phyloP scores from a whole-genome alignment of 2,113 vertebrate species.

The Cinclus cinclus region DNA sequence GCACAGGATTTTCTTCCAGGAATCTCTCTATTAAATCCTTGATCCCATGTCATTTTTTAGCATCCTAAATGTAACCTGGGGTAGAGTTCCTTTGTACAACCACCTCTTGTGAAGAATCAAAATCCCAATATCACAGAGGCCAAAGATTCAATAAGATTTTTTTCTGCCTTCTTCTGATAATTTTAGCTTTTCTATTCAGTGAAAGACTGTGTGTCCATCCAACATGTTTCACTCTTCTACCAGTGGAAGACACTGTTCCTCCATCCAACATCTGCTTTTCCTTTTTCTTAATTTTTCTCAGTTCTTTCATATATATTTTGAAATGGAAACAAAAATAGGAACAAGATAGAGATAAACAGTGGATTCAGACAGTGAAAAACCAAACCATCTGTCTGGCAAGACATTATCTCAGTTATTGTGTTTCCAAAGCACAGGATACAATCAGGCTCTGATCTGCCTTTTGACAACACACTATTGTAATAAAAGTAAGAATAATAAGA shows the following conservation, averaged over 20 bases:
- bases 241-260: neutral
- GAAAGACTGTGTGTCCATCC: neutral
- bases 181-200: neutral
- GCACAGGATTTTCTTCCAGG: neutral
- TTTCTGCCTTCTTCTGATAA: neutral
- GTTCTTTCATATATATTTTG: neutral
- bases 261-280: neutral
- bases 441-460: neutral
- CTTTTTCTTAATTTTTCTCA: neutral
- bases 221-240: neutral
- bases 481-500: neutral
- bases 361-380: neutral
- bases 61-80: neutral
- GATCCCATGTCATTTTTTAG: neutral
- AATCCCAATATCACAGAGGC: neutral
- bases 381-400: neutral
- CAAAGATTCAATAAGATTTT: neutral
- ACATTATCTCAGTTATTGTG: neutral
- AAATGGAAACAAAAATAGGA: neutral
- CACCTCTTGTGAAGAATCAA: neutral
- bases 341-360: neutral
- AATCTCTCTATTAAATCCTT: neutral
- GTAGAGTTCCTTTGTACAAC: neutral
- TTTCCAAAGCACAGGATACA: neutral
- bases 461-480: neutral